Evolutionary conservation across 2,888 invertebrate genomes (phyloP), one percentile per base, ranked within the genome.

Genomic region (Acanthosepion pharaonis): DNA sequence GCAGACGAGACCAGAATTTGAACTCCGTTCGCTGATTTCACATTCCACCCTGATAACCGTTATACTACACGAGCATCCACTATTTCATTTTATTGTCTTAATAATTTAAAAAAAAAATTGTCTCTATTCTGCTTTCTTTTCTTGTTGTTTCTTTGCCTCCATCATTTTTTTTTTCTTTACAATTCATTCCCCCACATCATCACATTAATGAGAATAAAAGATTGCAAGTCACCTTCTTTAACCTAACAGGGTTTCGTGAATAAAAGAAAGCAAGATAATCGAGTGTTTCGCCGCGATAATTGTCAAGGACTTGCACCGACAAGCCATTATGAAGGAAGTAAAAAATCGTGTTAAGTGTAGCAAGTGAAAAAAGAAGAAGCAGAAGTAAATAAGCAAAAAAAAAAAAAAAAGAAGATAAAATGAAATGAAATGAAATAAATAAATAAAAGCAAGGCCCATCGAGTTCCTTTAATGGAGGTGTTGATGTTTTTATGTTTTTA

Each of bases 401-500:
- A n/a, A n/a, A 9, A 78, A 78, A n/a, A 78, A 78, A n/a, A n/a
- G 33, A 78, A 8, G 1, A n/a, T 0, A 78, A 78, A n/a, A 78
- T 11, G n/a, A 28, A 28, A 78, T 9, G 18, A n/a, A 9, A 11
- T 9, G 6, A 5, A 78, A 15, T 11, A 78, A 11, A n/a, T 5
- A n/a, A n/a, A n/a, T 11, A n/a, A 78, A 33, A 9, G n/a, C n/a
- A n/a, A 11, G n/a, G n/a, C 78, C 9, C n/a, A 78, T 78, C n/a
- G 78, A 78, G 78, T 78, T 78, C 78, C n/a, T 78, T 78, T 78
- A 78, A 78, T 78, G n/a, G 78, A 78, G 78, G 18, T 78, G 78
- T 78, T 78, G 78, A 78, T 78, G n/a, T n/a, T 78, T 78, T 78
- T 15, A n/a, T n/a, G 78, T n/a, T 78, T 59, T 33, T 33, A 78